Base-by-base conservation (phyloP, 2,888 invertebrate genomes). In the Amphimallon solstitiale region DNA sequence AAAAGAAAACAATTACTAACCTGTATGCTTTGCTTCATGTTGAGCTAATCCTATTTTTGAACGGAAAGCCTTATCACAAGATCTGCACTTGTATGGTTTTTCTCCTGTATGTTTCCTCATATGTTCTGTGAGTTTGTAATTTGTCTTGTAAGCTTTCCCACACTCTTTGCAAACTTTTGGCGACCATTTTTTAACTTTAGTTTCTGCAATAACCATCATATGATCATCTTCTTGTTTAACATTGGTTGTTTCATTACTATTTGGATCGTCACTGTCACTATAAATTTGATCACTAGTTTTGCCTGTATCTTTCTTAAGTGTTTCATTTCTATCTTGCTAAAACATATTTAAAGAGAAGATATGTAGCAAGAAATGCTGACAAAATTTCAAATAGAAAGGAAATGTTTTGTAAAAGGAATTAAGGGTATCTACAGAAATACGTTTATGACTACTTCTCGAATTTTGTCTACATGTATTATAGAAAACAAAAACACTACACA, bases 101-200 rank as follows among this genome's bases (percentile, higher is more conserved):
- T 87, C 87, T 0, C 87, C 87, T 0, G 87, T 87, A 69, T 88
- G 88, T 68, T 85, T 86, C 14, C 87, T 77, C 87, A 87, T 85
- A 72, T 87, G 87, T 71, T 86, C 86, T 29, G 83, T 79, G n/a
- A 88, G 73, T 75, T 87, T 87, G 71, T 87, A 87, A 77, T 87
- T 87, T 0, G 87, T 86, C 68, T 86, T 83, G 73, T 86, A 88
- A 21, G 83, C 80, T 74, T 88, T 88, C 0, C 87, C 86, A 68
- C 88, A 88, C 35, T 85, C 85, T 9, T 80, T 77, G 71, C 88
- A 87, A 21, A 84, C 79, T 74, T 86, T 86, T 1, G 85, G 84
- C 0, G 83, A 79, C 81, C 71, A 79, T 70, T 71, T 82, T 68
- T 77, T 79, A 21, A 70, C 76, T 76, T 65, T 78, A 21, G 71